phyloP scores from a whole-genome alignment of 2,113 vertebrate genomes.

The Solenodon paradoxus region DNA sequence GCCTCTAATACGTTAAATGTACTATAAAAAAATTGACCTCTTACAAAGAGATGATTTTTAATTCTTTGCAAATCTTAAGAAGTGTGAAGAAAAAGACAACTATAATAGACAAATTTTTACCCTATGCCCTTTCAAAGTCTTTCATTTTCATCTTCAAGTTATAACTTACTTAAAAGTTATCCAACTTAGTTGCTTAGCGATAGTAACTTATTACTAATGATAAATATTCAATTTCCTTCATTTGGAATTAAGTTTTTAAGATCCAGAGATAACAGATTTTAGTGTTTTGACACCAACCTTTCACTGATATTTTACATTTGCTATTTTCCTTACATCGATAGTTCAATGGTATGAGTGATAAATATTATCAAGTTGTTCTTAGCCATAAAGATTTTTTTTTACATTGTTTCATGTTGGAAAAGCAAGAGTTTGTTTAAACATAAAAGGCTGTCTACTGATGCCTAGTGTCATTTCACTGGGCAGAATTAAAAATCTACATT shows the following conservation, averaged over 20 bases:
- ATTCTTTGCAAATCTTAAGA: not conserved
- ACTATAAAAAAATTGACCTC: not conserved
- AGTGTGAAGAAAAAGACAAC: not conserved
- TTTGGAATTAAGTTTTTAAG: slow-evolving; percentile 20
- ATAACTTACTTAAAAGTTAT: not conserved
- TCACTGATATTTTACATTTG: slow-evolving; percentile 35
- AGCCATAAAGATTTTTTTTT: slow-evolving; percentile 52
- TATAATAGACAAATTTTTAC: not conserved
- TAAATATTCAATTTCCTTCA: slow-evolving; percentile 13
- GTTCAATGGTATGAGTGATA: slow-evolving; percentile 38
- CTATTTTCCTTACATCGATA: slow-evolving; percentile 25
- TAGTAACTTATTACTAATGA: slow-evolving; percentile 33
- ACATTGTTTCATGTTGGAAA: slow-evolving; percentile 56
- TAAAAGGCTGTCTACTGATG: slow-evolving; percentile 55
- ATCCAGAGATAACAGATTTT: slow-evolving; percentile 9
- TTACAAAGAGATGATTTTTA: not conserved
- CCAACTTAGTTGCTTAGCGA: slow-evolving; percentile 41
- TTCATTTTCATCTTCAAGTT: not conserved
- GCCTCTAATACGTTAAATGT: not conserved
- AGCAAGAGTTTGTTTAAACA: slow-evolving; percentile 75
- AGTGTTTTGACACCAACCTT: slow-evolving; percentile 35
- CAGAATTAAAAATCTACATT: slow-evolving; percentile 70
- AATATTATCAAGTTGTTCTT: slow-evolving; percentile 64
- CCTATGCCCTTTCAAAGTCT: not conserved
- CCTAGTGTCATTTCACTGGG: slow-evolving; percentile 67